These are phyloP conservation scores for Philhelius pedissequus DNA, from an alignment of 2,888 invertebrate genomes.

Conservation along the genomic window DNA sequence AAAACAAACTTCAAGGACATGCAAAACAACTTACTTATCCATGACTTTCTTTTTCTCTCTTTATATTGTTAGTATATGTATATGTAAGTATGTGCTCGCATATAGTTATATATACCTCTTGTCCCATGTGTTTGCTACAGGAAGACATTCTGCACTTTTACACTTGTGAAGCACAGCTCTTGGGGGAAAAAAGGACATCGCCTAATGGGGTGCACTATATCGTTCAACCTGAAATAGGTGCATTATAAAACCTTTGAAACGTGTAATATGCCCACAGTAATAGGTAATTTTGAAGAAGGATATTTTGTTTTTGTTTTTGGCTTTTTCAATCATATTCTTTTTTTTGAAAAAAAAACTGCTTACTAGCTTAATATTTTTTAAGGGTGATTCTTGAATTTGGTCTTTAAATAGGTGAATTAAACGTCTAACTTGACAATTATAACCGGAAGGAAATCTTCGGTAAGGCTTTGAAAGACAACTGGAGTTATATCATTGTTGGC, in stretches of 20 bases:
- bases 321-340: neutral
- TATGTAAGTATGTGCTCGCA: too few species aligned
- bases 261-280: constrained; percentile 65
- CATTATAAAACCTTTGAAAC: constrained; percentile 54
- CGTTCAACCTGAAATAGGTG: constrained; percentile 58
- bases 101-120: neutral
- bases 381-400: neutral
- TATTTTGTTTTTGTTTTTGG: neutral
- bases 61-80: too few species aligned
- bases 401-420: neutral
- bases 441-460: neutral
- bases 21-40: constrained; percentile 50
- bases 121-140: constrained; percentile 29
- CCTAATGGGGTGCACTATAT: constrained; percentile 65
- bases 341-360: neutral
- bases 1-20: constrained; percentile 69
- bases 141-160: constrained; percentile 59
- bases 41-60: neutral
- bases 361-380: constrained; percentile 22
- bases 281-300: constrained; percentile 49
- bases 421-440: neutral
- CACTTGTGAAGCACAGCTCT: constrained; percentile 44
- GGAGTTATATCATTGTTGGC: too few species aligned
- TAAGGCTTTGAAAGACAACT: neutral
- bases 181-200: constrained; percentile 54